A percentile compares a stretch with the other conserved stretches of the same genome.
Evolutionary conservation across 2,113 vertebrate genomes (phyloP).

Genomic region (Gallinago jamesoni): DNA sequence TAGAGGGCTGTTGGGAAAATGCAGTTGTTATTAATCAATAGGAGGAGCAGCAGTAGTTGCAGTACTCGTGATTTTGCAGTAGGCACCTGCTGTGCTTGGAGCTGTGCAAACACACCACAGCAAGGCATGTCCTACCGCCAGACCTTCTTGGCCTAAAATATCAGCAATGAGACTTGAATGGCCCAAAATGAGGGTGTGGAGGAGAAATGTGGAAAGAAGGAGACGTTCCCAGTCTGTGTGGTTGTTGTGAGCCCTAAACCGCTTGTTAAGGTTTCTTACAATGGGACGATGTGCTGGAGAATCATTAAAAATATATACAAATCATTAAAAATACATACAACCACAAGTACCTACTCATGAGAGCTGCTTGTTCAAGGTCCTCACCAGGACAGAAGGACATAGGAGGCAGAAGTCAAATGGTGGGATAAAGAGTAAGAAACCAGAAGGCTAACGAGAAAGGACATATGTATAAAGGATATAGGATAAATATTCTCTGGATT

Average conservation of each 20-base stretch:
- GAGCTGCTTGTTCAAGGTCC: neutral
- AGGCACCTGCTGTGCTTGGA: neutral
- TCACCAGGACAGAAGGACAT: neutral
- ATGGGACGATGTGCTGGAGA: neutral
- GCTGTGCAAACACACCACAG: neutral
- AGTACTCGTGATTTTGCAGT: neutral
- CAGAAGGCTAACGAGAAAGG: neutral
- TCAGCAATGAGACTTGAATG: neutral
- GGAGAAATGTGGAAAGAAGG: neutral
- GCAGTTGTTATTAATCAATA: neutral
- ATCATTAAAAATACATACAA: neutral
- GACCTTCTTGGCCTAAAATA: neutral
- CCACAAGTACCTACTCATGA: neutral
- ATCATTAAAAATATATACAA: neutral
- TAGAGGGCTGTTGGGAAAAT: neutral
- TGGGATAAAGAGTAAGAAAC: neutral
- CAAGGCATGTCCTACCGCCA: neutral
- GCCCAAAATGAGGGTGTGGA: neutral
- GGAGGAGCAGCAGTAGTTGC: neutral
- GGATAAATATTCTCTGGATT: neutral
- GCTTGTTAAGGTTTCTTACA: neutral
- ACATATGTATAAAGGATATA: neutral
- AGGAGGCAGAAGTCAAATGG: neutral
- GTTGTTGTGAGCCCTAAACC: neutral
- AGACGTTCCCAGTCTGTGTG: fast-evolving